Percentiles rank a stretch among this genome's conserved stretches.
Conservation (phyloP, 2,113 vertebrate genomes). For the Haliaeetus leucogaster region DNA sequence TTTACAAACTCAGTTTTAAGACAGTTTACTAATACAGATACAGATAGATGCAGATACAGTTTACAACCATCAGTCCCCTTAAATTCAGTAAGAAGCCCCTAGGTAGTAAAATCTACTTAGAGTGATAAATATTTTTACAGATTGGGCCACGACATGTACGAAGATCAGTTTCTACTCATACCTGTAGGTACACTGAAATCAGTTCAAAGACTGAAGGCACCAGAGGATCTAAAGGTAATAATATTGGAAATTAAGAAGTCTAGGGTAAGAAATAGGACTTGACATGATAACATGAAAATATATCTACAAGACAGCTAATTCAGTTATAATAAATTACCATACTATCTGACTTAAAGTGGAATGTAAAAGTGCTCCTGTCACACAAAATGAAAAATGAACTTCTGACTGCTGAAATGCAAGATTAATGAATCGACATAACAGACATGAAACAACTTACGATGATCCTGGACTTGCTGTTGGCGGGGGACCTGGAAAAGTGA, state of each 20-base stretch:
- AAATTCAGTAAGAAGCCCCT: neutral
- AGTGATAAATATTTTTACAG: neutral
- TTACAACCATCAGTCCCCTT: neutral
- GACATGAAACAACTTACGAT: constrained; percentile 84
- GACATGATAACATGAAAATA: neutral
- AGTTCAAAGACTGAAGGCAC: neutral
- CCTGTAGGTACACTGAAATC: neutral
- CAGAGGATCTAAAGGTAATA: neutral
- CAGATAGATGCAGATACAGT: neutral
- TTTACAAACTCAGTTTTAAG: neutral
- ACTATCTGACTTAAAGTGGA: neutral
- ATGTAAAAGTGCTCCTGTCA: constrained; percentile 12
- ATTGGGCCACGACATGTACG: neutral
- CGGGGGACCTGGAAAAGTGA: constrained; percentile 85
- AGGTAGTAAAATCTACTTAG: neutral
- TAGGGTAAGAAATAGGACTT: neutral
- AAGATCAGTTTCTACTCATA: neutral
- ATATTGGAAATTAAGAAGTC: constrained; percentile 1
- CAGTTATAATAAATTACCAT: neutral
- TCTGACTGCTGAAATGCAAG: constrained; percentile 14
- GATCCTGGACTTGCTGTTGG: constrained; percentile 90
- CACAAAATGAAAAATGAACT: constrained; percentile 25
- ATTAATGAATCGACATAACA: constrained; percentile 25
- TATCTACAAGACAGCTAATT: neutral
- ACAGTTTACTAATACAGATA: neutral